Evolutionary conservation across 2,888 invertebrate genomes (phyloP).

Genomic region (Amblyteles armatorius): DNA sequence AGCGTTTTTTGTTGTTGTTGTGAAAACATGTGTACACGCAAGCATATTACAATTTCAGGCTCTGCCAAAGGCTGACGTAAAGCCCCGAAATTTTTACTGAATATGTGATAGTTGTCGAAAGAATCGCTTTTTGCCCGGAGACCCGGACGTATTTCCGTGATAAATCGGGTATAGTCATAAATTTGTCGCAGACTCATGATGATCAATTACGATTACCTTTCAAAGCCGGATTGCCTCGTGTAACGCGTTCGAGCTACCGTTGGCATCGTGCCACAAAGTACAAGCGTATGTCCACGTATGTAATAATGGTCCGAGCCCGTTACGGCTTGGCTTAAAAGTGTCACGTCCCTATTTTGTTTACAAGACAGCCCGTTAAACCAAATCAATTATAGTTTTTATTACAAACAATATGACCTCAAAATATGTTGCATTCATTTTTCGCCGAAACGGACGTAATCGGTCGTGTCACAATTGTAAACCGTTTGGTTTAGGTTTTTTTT

Average conservation of each 20-base stretch:
- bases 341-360: not conserved
- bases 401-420: too few relatives aligned
- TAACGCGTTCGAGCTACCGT: conserved; percentile 19
- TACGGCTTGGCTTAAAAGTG: not conserved
- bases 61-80: not conserved
- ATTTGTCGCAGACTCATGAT: conserved; percentile 26
- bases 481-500: too few relatives aligned
- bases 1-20: too few relatives aligned
- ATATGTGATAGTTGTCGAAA: conserved; percentile 1
- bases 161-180: conserved; percentile 32
- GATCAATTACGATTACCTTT: conserved; percentile 64
- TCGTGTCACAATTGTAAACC: too few relatives aligned
- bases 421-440: too few relatives aligned
- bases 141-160: conserved; percentile 32
- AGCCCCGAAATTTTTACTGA: not conserved
- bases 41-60: too few relatives aligned
- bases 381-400: too few relatives aligned
- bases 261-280: conserved; percentile 19
- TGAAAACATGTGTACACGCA: too few relatives aligned
- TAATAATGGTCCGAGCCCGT: not conserved
- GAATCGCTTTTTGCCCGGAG: conserved; percentile 11
- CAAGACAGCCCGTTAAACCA: not conserved
- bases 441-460: too few relatives aligned
- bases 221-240: conserved; percentile 41
- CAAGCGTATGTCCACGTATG: not conserved